These are phyloP conservation scores for Protobothrops flavoviridis DNA, from an alignment of 2,113 vertebrate genomes.

Conservation along the genomic window DNA sequence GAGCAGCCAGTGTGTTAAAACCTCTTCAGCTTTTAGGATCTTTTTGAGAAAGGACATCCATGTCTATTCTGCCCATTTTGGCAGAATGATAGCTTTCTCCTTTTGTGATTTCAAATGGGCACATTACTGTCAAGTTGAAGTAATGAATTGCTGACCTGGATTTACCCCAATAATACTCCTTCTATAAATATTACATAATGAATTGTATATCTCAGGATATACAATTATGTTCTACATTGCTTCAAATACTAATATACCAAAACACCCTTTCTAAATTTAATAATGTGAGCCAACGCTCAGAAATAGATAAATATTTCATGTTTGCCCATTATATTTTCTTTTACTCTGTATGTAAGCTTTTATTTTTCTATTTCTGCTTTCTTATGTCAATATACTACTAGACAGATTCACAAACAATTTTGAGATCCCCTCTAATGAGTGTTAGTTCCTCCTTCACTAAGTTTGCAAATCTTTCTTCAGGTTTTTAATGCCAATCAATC, in stretches of 20 bases:
- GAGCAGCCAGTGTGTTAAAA: not conserved
- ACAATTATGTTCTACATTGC: not conserved
- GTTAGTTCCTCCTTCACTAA: conserved; percentile 57
- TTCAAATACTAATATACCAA: not conserved
- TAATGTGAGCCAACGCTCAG: not conserved
- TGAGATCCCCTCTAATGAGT: conserved; percentile 22
- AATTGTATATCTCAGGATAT: not conserved
- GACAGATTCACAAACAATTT: conserved; percentile 34
- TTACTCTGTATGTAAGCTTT: conserved; percentile 45
- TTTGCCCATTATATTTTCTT: conserved; percentile 4
- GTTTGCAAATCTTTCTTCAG: conserved; percentile 59
- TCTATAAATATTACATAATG: not conserved
- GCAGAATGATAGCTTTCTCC: not conserved
- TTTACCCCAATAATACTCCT: not conserved
- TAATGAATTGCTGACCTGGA: not conserved
- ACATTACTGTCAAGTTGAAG: not conserved
- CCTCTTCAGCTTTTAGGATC: not conserved
- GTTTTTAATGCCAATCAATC: conserved; percentile 59
- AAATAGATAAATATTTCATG: not conserved
- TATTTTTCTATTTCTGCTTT: conserved; percentile 32
- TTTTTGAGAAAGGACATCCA: not conserved
- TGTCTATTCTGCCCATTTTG: not conserved
- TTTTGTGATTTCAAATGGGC: not conserved
- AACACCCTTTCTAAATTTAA: not conserved
- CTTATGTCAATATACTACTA: conserved; percentile 18